These are phyloP conservation scores for Caenorhabditis briggsae DNA, from an alignment of 1,140 invertebrate species.

Conservation along the genomic window DNA sequence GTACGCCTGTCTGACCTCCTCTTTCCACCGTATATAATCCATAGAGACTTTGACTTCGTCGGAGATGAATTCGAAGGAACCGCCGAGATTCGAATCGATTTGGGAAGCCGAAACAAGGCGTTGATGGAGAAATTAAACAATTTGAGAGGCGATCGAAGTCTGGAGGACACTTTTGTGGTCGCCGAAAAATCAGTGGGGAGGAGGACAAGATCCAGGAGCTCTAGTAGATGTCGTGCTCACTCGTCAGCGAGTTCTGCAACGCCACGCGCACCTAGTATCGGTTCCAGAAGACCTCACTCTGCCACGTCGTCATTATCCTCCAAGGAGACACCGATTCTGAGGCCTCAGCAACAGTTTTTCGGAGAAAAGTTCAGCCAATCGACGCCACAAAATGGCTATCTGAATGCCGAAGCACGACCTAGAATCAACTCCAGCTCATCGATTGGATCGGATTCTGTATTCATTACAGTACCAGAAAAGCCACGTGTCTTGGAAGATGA, in stretches of 20 bases:
- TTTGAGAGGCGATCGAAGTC: neutral
- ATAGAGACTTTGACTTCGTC: slow-evolving; percentile 9
- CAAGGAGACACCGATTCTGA: neutral
- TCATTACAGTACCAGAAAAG: neutral
- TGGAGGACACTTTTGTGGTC: slow-evolving; percentile 28
- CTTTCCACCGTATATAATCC: neutral
- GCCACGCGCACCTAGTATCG: neutral
- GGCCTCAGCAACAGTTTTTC: neutral
- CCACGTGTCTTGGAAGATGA: slow-evolving; percentile 9
- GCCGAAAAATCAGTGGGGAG: neutral
- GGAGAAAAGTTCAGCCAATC: neutral
- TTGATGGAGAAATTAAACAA: slow-evolving; percentile 34
- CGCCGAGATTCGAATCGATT: slow-evolving; percentile 35
- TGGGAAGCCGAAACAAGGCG: slow-evolving; percentile 18
- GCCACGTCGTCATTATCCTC: neutral
- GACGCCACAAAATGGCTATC: neutral
- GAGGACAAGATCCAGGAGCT: slow-evolving; percentile 6
- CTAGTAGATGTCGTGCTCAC: slow-evolving; percentile 23
- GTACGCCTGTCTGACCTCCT: neutral
- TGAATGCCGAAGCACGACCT: neutral
- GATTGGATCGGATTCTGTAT: slow-evolving; percentile 1
- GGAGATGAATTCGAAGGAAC: slow-evolving; percentile 42
- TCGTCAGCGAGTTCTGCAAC: neutral
- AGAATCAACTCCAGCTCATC: neutral
- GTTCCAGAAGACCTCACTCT: neutral